These are phyloP conservation scores for Anastatus disparis DNA, from an alignment of 1,140 invertebrate species.

Conservation along the genomic window DNA sequence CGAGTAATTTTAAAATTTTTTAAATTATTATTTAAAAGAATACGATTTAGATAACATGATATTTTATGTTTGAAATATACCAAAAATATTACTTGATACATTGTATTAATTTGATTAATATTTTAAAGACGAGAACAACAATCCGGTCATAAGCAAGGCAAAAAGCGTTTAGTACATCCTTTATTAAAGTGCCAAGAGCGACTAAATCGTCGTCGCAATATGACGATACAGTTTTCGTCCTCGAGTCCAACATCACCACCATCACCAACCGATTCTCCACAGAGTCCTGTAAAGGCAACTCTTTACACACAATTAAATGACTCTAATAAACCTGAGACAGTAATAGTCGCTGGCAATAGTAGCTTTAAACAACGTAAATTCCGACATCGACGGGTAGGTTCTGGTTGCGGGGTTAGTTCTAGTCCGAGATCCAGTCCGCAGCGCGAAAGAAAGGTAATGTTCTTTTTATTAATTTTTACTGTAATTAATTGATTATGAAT, in stretches of 20 bases:
- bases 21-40: too few species aligned
- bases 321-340: constrained; percentile 69
- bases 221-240: constrained; percentile 56
- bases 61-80: too few species aligned
- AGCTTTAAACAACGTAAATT: constrained; percentile 66
- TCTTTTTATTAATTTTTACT: neutral
- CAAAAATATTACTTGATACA: too few species aligned
- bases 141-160: constrained; percentile 67
- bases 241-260: constrained; percentile 65
- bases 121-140: constrained; percentile 70
- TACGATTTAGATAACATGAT: too few species aligned
- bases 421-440: constrained; percentile 69
- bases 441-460: constrained; percentile 65
- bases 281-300: constrained; percentile 70
- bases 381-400: constrained; percentile 70
- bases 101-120: neutral
- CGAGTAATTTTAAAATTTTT: too few species aligned
- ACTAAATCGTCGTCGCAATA: constrained; percentile 64
- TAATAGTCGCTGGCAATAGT: constrained; percentile 61
- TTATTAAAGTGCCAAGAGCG: constrained; percentile 72
- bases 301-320: constrained; percentile 72
- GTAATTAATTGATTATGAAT: too few species aligned
- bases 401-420: constrained; percentile 65
- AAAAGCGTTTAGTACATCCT: constrained; percentile 72
- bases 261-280: constrained; percentile 62